Conservation (phyloP, 2,797 vertebrate genomes). For the Oophaga sylvatica region DNA sequence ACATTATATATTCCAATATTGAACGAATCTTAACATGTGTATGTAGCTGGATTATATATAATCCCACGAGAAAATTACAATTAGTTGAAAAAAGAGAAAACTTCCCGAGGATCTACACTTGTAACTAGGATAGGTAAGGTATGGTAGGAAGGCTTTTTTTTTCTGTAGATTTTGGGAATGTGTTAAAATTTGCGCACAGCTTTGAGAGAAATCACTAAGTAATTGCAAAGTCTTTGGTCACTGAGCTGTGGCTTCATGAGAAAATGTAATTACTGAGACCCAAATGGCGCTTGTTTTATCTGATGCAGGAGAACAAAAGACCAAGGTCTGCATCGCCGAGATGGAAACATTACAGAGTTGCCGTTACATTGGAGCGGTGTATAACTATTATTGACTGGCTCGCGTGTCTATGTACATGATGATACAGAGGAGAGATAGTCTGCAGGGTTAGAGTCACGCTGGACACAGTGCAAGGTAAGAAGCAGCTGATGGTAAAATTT, state of each 20-base stretch:
- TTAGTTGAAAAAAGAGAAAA: neutral
- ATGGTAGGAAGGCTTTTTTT: neutral
- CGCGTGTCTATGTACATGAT: neutral
- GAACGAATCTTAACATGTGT: no score
- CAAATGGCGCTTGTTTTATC: constrained; percentile 46
- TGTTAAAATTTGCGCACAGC: constrained; percentile 6
- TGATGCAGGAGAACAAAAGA: constrained; percentile 41
- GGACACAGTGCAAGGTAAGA: neutral
- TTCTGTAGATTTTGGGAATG: constrained; percentile 11
- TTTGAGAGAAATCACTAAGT: constrained; percentile 3
- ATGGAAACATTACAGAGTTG: constrained; percentile 22
- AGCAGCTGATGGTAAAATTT: neutral
- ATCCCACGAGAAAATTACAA: neutral
- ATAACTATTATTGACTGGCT: constrained; percentile 27
- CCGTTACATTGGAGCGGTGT: constrained; percentile 1
- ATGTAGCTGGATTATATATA: no score
- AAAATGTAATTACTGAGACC: constrained; percentile 29
- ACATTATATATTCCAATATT: no score
- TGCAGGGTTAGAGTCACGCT: neutral
- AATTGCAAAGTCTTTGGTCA: constrained; percentile 16
- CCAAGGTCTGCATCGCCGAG: constrained; percentile 19
- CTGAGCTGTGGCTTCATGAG: constrained; percentile 24
- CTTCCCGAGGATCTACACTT: constrained; percentile 1
- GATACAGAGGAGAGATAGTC: constrained; percentile 30
- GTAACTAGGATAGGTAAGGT: neutral